A percentile compares a stretch with the other conserved stretches of the same genome.
Evolutionary conservation across 1,140 invertebrate genomes (phyloP).

Genomic region (Polypedilum vanderplanki): DNA sequence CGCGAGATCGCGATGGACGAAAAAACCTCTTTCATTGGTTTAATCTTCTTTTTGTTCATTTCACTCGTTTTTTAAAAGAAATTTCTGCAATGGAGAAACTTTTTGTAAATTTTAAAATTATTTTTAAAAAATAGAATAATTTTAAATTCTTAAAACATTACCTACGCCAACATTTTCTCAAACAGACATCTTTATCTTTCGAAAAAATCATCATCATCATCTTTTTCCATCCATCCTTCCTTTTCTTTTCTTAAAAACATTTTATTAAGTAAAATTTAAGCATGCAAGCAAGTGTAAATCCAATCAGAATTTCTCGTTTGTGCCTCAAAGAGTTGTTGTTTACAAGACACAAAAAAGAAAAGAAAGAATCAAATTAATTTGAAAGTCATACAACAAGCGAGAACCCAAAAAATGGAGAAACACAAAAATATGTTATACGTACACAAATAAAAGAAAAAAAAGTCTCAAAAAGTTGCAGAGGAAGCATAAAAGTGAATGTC

Average conservation of each 20-base stretch:
- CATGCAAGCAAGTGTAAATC: background rate
- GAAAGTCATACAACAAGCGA: background rate
- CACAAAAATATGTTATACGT: constrained; percentile 4
- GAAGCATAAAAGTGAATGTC: background rate
- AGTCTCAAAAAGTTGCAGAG: constrained; percentile 11
- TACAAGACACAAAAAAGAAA: constrained; percentile 2
- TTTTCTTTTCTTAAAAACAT: background rate
- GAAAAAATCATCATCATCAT: background rate
- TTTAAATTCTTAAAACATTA: background rate
- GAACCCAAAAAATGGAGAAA: background rate
- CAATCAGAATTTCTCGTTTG: background rate
- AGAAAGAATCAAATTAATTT: constrained; percentile 4
- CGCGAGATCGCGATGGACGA: constrained; percentile 2
- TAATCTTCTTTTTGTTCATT: background rate
- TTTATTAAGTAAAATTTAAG: background rate
- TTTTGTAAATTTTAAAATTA: no score
- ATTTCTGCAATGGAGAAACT: no score
- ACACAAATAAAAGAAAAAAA: background rate
- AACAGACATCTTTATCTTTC: background rate
- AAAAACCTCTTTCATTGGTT: background rate
- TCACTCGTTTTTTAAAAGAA: background rate
- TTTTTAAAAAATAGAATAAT: background rate
- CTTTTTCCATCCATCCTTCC: background rate
- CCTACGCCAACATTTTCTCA: constrained; percentile 4
- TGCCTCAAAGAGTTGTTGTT: background rate